Conservation (phyloP, 2,797 vertebrate genomes). For the Enteromius thamalakanensis region DNA sequence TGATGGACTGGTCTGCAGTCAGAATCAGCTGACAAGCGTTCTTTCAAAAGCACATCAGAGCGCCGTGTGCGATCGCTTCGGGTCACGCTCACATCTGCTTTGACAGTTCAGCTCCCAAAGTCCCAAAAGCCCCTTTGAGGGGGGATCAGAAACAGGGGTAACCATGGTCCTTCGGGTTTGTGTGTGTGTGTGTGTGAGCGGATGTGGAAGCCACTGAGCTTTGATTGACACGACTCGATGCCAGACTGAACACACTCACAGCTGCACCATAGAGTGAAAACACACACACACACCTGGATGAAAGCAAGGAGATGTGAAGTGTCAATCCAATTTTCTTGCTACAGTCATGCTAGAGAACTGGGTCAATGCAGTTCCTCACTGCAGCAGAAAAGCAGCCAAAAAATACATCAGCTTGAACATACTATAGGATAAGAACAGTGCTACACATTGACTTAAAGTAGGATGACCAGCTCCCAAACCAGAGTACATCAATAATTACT, state of each 20-base stretch:
- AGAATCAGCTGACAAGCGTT: constrained; percentile 30
- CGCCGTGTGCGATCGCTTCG: neutral
- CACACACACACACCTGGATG: constrained; percentile 33
- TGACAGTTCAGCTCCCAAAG: constrained; percentile 12
- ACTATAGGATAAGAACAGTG: neutral
- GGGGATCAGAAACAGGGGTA: neutral
- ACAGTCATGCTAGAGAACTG: constrained; percentile 30
- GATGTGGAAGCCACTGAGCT: neutral
- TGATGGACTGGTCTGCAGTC: constrained; percentile 27
- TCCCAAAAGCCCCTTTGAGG: neutral
- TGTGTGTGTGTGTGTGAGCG: neutral
- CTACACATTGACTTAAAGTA: neutral
- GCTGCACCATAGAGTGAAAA: constrained; percentile 2
- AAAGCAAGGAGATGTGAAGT: constrained; percentile 30
- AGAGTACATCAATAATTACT: too few species aligned
- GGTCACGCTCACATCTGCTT: neutral
- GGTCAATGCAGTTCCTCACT: constrained; percentile 26
- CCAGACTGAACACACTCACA: constrained; percentile 3
- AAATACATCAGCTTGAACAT: neutral
- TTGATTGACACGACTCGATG: constrained; percentile 39
- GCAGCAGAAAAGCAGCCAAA: neutral
- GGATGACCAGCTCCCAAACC: neutral
- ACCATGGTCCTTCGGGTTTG: neutral
- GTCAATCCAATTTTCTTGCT: neutral
- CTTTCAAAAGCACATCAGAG: constrained; percentile 45